Evolutionary conservation across 2,888 invertebrate species (phyloP).

Genomic region (Pheosia tremula): DNA sequence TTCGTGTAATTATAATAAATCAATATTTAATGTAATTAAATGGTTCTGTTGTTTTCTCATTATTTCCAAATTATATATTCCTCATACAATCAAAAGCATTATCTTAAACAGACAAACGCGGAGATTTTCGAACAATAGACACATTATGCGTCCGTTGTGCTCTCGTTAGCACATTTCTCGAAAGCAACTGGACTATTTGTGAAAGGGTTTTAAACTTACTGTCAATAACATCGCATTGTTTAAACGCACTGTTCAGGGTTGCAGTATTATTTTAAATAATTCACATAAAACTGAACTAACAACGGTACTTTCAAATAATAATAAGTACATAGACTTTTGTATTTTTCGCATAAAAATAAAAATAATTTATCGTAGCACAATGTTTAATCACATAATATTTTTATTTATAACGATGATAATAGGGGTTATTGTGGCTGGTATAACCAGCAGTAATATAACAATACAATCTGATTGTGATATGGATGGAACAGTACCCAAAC

Average conservation of each 20-base stretch:
- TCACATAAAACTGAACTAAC: too few species aligned
- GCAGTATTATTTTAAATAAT: too few species aligned
- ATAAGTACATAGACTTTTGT: too few species aligned
- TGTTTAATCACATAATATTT: neutral
- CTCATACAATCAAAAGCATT: neutral
- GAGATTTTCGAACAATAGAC: conserved; percentile 11
- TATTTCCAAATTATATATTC: neutral
- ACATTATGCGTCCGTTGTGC: conserved; percentile 18
- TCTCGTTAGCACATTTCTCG: conserved; percentile 38
- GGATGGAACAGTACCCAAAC: conserved; percentile 17
- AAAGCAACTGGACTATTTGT: conserved; percentile 39
- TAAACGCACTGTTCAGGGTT: too few species aligned
- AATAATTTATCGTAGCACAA: too few species aligned
- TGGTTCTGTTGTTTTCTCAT: too few species aligned
- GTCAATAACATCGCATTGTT: conserved; percentile 33
- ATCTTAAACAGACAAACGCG: neutral
- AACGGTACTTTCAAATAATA: too few species aligned
- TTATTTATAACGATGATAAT: neutral
- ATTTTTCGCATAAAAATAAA: too few species aligned
- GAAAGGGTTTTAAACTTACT: conserved; percentile 49
- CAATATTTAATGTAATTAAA: too few species aligned
- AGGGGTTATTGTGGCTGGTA: neutral
- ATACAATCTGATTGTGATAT: conserved; percentile 17
- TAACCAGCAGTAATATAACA: neutral
- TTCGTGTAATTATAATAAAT: too few species aligned